Evolutionary conservation across 2,797 vertebrate species (phyloP), one percentile per base, ranked within the genome.

Genomic region (Sebastes oblongus): DNA sequence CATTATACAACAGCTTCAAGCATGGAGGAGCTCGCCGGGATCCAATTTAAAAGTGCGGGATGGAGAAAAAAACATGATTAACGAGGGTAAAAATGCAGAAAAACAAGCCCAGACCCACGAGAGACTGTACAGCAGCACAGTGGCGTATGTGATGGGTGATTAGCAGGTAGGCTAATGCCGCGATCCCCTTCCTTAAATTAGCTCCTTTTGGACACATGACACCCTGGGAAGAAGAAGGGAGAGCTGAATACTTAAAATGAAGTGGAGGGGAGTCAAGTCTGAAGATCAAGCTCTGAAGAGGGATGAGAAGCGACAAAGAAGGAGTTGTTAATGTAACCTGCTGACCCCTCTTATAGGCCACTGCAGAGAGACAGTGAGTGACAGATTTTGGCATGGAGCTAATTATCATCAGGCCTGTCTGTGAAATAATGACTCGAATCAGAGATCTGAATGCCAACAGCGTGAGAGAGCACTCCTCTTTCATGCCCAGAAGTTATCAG

Each of bases 111-210:
- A 27, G 67, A 67, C 78, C 82, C 70, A 52, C 5, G 72, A 81
- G 86, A 89, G 52, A 52, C 20, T 3, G 22, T n/a, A 12, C 50
- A 50, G 62, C 71, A 25, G 69, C 5, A 67, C 81, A 27, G 66
- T 27, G 39, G 76, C 59, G 36, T 68, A 4, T 75, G 62, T 79
- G 79, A 87, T 73, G 72, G 80, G 68, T 88, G 86, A 94, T 94
- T 91, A 94, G 89, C 91, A 92, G 88, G 87, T 88, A 78, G 36
- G 72, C 62, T 78, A 42, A 73, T 55, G 77, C 65, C 72, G 75
- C 83, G 87, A 93, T 89, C 93, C 88, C 91, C 78, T 64, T 77
- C 36, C 87, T 91, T 86, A 83, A 93, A 93, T 93, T 85, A 93
- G 87, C 86, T 90, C 42, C 36, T 74, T 74, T 72, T 73, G 77